Conservation (phyloP, 2,888 invertebrate genomes). For the Tenthredo distinguenda region DNA sequence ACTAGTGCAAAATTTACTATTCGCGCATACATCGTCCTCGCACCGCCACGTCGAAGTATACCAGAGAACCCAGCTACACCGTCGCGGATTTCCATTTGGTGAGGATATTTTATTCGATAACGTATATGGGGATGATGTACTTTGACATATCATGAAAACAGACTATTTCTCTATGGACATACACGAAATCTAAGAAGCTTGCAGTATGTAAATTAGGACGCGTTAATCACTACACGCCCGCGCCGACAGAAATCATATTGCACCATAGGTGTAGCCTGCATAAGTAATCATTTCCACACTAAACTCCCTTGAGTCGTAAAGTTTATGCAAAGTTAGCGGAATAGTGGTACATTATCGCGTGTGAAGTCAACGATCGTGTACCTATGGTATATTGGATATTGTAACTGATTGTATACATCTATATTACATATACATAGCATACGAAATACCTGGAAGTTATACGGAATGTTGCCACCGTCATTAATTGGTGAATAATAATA, state of each 20-base stretch:
- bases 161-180: neutral
- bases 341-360: neutral
- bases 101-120: conserved; percentile 35
- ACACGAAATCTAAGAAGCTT: neutral
- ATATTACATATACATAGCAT: neutral
- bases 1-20: conserved; percentile 65
- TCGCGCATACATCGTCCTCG: conserved; percentile 46
- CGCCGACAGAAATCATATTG: conserved; percentile 14
- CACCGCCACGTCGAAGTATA: neutral
- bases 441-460: neutral
- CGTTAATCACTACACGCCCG: conserved; percentile 10
- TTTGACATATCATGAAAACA: conserved; percentile 11
- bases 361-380: neutral
- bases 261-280: conserved; percentile 13
- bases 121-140: conserved; percentile 10
- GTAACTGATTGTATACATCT: neutral
- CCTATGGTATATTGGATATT: neutral
- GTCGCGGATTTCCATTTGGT: conserved; percentile 13
- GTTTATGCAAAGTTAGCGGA: conserved; percentile 18
- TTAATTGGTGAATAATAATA: neutral
- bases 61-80: conserved; percentile 3
- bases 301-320: conserved; percentile 3
- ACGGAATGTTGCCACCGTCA: neutral
- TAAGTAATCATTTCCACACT: conserved; percentile 32
- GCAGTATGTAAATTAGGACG: conserved; percentile 17